These are phyloP conservation scores for Sardina pilchardus DNA, from an alignment of 2,113 vertebrate species.

Conservation along the genomic window DNA sequence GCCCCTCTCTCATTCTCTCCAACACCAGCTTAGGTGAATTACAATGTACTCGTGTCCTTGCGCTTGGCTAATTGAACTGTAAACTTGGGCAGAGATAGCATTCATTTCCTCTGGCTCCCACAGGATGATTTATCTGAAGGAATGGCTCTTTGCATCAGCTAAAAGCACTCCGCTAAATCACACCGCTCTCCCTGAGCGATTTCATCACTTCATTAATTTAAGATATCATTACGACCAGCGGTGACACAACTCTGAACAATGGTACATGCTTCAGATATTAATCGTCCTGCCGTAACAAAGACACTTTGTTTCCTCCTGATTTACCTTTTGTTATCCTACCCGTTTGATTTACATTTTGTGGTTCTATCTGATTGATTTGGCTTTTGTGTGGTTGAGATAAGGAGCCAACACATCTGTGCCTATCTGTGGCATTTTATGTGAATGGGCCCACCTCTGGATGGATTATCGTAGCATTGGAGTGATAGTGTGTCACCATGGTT, in stretches of 20 bases:
- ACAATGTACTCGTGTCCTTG: conserved; percentile 46
- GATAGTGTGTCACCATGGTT: background rate
- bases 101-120: conserved; percentile 88
- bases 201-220: conserved; percentile 94
- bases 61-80: conserved; percentile 70
- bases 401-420: conserved; percentile 41
- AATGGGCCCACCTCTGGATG: background rate
- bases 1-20: background rate
- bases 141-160: conserved; percentile 86
- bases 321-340: conserved; percentile 67
- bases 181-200: conserved; percentile 78
- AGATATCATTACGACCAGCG: conserved; percentile 89
- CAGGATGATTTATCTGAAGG: conserved; percentile 82
- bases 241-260: conserved; percentile 91
- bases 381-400: conserved; percentile 43
- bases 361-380: conserved; percentile 38
- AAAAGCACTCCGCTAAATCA: conserved; percentile 90
- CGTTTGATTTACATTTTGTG: conserved; percentile 43
- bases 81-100: conserved; percentile 84
- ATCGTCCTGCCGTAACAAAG: conserved; percentile 76
- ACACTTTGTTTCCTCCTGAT: conserved; percentile 78
- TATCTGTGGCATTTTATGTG: background rate
- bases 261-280: conserved; percentile 90
- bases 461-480: background rate
- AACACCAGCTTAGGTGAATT: conserved; percentile 36